Evolutionary conservation across 2,888 invertebrate species (phyloP).

Genomic region (Mesochorus sp.): DNA sequence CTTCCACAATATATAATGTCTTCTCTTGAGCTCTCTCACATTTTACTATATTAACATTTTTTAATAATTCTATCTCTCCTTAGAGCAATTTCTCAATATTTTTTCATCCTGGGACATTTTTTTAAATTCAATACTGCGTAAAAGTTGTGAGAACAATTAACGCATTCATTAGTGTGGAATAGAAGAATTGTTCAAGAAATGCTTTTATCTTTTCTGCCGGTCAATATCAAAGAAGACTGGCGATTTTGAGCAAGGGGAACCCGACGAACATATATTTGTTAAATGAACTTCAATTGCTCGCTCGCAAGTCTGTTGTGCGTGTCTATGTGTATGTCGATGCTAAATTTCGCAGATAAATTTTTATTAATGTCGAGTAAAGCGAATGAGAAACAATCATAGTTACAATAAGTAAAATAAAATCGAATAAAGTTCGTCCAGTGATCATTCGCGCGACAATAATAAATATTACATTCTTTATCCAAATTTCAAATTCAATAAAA

Average conservation of each 20-base stretch:
- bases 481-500: neutral
- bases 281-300: constrained; percentile 54
- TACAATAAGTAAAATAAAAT: neutral
- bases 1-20: constrained; percentile 1
- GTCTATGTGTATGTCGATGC: neutral
- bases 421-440: neutral
- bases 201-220: neutral
- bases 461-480: too few relatives aligned
- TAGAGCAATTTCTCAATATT: too few relatives aligned
- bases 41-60: neutral
- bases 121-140: constrained; percentile 5
- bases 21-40: neutral
- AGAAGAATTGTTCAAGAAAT: neutral
- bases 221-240: constrained; percentile 20
- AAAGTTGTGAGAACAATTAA: neutral
- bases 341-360: constrained; percentile 12
- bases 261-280: constrained; percentile 6
- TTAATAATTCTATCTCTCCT: neutral
- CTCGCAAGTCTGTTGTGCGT: neutral
- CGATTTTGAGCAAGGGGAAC: constrained; percentile 32
- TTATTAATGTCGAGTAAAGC: constrained; percentile 22
- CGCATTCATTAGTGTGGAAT: neutral
- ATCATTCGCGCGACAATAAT: too few relatives aligned
- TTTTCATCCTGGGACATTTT: neutral
- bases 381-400: neutral